Evolutionary conservation across 2,113 vertebrate genomes (phyloP).

Genomic region (Grammomys surdaster): DNA sequence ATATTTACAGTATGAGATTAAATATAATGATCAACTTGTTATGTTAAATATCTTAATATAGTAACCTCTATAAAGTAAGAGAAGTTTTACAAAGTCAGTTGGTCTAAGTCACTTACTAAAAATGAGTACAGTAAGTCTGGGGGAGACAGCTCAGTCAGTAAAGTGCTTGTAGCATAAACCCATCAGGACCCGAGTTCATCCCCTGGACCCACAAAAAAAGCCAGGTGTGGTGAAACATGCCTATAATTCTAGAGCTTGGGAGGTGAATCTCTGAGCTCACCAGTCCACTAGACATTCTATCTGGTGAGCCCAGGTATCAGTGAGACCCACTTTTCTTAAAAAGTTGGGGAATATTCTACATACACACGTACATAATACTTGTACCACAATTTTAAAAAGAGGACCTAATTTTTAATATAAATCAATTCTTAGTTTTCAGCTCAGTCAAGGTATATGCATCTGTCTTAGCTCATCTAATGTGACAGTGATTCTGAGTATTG

Average conservation of each 20-base stretch:
- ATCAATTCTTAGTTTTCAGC: constrained; percentile 44
- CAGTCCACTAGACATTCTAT: background rate
- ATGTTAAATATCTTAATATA: background rate
- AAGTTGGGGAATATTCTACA: background rate
- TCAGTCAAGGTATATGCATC: background rate
- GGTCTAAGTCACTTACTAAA: background rate
- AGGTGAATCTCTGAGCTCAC: background rate
- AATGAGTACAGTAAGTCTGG: background rate
- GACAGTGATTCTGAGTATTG: background rate
- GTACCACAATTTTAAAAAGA: background rate
- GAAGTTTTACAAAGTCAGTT: background rate
- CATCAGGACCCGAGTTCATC: background rate
- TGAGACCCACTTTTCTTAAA: background rate
- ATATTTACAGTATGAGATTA: background rate
- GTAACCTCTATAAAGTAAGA: background rate
- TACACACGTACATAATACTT: background rate
- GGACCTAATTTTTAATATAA: background rate
- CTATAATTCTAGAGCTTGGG: background rate
- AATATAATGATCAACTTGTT: background rate
- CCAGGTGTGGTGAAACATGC: background rate
- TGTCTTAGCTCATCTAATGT: constrained; percentile 29
- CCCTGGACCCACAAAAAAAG: background rate
- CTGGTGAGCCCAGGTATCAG: background rate
- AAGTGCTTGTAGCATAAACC: background rate
- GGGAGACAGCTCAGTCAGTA: background rate